Base-by-base conservation (phyloP, 2,113 vertebrate genomes). In the Bujurquina vittata region DNA sequence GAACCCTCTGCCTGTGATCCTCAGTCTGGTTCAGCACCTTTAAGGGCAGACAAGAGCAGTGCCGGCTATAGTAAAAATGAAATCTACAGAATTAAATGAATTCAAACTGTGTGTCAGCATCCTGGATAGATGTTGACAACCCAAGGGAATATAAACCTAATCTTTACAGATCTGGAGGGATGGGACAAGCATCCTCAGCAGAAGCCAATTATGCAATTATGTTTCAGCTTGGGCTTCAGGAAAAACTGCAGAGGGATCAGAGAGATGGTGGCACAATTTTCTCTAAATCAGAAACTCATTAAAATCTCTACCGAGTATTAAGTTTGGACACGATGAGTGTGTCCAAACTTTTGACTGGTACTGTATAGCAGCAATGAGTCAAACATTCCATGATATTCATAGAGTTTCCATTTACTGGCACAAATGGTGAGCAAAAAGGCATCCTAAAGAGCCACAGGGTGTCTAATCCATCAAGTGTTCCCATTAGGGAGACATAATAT, bases 21-120 rank as follows among this genome's bases (percentile, higher is more conserved):
- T 99, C 98, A 0, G 98, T 99, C 94, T 99, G 98, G 95, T 98
- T 99, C 90, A 99, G 94, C 89, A 99, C 98, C 98, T 99, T 87
- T 10, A 63, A 57, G 0, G 15, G 59, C 56, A 87, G 29, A 89
- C 72, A 35, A 1, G 35, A 65, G 35, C 3, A 33, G 22, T 55
- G 49, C 22, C 11, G 14, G 14, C 31, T 7, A 18, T 4, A 5
- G 43, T 54, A n/a, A 3, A 10, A 29, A 18, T 17, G 31, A 35
- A 17, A 18, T 78, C 1, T 17, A 54, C 18, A n/a, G 20, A 17
- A 17, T 52, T 7, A 52, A 52, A 52, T 52, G 7, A 52, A 52
- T 18, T 52, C 46, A 52, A 15, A 15, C 5, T 49, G 14, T 17
- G 15, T 17, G 14, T 17, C 14, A 49, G 12, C 15, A 17, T 17